These are phyloP conservation scores for Euclidia mi DNA, from an alignment of 2,888 invertebrate species.

Conservation along the genomic window DNA sequence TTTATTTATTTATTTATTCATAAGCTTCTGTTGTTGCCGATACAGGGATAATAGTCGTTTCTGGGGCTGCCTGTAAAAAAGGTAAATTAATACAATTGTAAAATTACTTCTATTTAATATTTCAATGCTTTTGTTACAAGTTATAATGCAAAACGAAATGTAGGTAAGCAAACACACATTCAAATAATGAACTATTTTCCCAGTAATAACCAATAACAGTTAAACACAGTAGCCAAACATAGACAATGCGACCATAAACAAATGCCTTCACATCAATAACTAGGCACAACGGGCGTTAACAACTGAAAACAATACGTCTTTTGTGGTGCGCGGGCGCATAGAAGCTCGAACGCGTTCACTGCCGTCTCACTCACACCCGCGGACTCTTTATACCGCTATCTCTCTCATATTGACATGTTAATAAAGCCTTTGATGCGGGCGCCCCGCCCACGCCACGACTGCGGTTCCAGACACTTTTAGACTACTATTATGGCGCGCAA, in stretches of 20 bases:
- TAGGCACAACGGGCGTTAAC: slow-evolving; percentile 73
- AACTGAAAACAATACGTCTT: slow-evolving; percentile 72
- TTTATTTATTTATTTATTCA: too few relatives aligned
- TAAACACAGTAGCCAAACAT: slow-evolving; percentile 58
- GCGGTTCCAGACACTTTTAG: slow-evolving; percentile 47
- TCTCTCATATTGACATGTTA: slow-evolving; percentile 78
- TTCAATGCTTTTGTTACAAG: too few relatives aligned
- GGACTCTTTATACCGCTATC: slow-evolving; percentile 58
- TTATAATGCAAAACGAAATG: too few relatives aligned
- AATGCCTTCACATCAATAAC: slow-evolving; percentile 65
- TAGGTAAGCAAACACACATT: too few relatives aligned
- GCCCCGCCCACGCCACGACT: slow-evolving; percentile 68
- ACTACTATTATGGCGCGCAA: slow-evolving; percentile 51
- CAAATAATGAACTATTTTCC: slow-evolving; percentile 4
- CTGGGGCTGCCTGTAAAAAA: too few relatives aligned
- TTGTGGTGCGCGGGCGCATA: slow-evolving; percentile 70
- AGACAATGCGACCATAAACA: slow-evolving; percentile 64
- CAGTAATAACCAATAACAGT: slow-evolving; percentile 27
- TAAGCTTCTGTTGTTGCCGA: too few relatives aligned
- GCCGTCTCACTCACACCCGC: slow-evolving; percentile 56
- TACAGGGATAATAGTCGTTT: too few relatives aligned
- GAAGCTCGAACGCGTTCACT: slow-evolving; percentile 58
- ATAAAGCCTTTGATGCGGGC: slow-evolving; percentile 67
- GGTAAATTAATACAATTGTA: too few relatives aligned
- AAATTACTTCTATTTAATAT: too few relatives aligned